phyloP scores from a whole-genome alignment of 2,113 vertebrate species.

The Lophius piscatorius region DNA sequence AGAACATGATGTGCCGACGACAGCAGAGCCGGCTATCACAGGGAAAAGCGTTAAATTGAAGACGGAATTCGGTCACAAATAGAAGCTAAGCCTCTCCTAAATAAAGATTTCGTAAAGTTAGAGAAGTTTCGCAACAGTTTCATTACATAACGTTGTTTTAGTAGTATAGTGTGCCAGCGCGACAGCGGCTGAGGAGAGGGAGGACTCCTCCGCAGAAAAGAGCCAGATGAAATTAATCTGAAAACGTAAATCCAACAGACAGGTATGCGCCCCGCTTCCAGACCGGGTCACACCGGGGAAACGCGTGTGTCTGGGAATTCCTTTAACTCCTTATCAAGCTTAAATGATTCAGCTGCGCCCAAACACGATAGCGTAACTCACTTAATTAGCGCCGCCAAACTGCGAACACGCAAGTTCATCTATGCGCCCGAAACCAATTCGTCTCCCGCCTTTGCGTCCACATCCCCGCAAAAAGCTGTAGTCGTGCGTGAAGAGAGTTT shows the following conservation, averaged over 20 bases:
- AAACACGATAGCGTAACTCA: constrained; percentile 12
- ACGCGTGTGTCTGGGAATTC: constrained; percentile 16
- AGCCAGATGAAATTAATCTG: constrained; percentile 31
- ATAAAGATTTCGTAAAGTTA: no score
- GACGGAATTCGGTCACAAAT: no score
- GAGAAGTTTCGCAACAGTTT: constrained; percentile 74
- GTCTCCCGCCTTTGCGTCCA: no score
- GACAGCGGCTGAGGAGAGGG: neutral
- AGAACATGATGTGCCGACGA: constrained; percentile 11
- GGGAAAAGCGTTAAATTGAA: no score
- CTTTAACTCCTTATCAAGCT: constrained; percentile 47
- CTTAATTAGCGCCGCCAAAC: constrained; percentile 35
- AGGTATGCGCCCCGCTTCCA: constrained; percentile 15
- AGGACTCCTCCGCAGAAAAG: constrained; percentile 36
- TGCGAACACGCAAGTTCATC: neutral
- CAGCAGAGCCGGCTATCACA: neutral
- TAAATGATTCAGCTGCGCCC: constrained; percentile 58
- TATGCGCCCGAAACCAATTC: no score
- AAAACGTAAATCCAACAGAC: constrained; percentile 39
- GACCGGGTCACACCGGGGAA: neutral
- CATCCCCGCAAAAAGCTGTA: neutral
- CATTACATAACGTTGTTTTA: constrained; percentile 74
- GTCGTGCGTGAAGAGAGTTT: neutral
- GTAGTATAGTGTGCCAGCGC: constrained; percentile 41
- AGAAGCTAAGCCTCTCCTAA: no score